Conservation (phyloP, 2,888 invertebrate species). For the Drosophila mimetica region DNA sequence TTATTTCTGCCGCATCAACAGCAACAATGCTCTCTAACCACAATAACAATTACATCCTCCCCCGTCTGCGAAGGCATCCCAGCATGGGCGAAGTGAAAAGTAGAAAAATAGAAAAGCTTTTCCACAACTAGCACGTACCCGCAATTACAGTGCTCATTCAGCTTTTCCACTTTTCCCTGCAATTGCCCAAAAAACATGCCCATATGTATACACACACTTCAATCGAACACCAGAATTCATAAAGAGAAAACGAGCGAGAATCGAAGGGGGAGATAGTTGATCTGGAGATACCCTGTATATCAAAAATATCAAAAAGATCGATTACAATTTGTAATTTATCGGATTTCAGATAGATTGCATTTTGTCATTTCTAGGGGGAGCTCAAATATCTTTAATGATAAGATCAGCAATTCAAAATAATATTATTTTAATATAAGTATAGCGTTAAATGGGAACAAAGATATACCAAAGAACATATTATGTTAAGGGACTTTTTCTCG, state of each 20-base stretch:
- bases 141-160: constrained; percentile 43
- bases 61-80: not conserved
- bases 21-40: constrained; percentile 27
- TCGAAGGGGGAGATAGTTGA: not conserved
- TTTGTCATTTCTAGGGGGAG: not conserved
- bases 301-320: not conserved
- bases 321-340: not conserved
- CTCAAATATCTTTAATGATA: not conserved
- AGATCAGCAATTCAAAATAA: not conserved
- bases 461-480: too few species aligned
- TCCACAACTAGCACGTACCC: constrained; percentile 33
- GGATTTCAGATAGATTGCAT: too few species aligned
- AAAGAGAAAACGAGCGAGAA: constrained; percentile 30
- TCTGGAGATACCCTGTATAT: constrained; percentile 12
- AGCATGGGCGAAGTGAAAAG: constrained; percentile 61
- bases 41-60: constrained; percentile 45
- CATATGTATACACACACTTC: constrained; percentile 27
- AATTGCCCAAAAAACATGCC: constrained; percentile 37
- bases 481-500: too few species aligned
- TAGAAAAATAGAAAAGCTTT: constrained; percentile 64
- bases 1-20: constrained; percentile 45
- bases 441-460: too few species aligned
- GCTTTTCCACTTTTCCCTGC: constrained; percentile 36
- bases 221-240: constrained; percentile 29
- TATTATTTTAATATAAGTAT: not conserved